Evolutionary conservation across 1,140 invertebrate species (phyloP).

Genomic region (Calosoma granatense): DNA sequence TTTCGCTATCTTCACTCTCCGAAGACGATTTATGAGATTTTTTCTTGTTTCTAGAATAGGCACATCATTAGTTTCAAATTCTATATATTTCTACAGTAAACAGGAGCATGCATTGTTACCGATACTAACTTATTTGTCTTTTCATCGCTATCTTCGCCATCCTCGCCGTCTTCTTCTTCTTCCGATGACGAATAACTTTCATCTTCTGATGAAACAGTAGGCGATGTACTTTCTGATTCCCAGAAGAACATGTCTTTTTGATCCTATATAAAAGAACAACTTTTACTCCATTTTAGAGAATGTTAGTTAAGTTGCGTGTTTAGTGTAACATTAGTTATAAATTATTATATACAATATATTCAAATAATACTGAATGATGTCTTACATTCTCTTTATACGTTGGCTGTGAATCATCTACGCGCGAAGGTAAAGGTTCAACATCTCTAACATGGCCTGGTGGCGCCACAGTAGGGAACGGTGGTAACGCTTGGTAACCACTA

Average conservation of each 20-base stretch:
- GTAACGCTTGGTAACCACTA: constrained; percentile 79
- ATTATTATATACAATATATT: not conserved
- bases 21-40: not conserved
- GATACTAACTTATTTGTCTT: constrained; percentile 9
- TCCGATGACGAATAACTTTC: constrained; percentile 18
- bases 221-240: constrained; percentile 24
- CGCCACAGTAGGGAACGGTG: constrained; percentile 67
- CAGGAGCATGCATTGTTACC: not conserved
- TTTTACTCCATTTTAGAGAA: not conserved
- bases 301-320: too few species aligned
- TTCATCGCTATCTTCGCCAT: constrained; percentile 31
- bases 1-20: not conserved
- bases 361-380: not conserved
- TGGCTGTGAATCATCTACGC: constrained; percentile 13
- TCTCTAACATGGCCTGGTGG: constrained; percentile 72
- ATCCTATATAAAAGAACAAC: constrained; percentile 22
- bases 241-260: constrained; percentile 26
- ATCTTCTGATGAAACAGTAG: constrained; percentile 17
- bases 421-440: constrained; percentile 45
- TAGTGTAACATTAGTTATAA: not conserved
- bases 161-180: constrained; percentile 23
- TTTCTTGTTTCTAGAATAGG: not conserved
- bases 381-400: constrained; percentile 20
- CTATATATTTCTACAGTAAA: not conserved
- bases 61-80: not conserved